phyloP scores from a whole-genome alignment of 2,888 invertebrate genomes.

The Balanococcus diminutus region DNA sequence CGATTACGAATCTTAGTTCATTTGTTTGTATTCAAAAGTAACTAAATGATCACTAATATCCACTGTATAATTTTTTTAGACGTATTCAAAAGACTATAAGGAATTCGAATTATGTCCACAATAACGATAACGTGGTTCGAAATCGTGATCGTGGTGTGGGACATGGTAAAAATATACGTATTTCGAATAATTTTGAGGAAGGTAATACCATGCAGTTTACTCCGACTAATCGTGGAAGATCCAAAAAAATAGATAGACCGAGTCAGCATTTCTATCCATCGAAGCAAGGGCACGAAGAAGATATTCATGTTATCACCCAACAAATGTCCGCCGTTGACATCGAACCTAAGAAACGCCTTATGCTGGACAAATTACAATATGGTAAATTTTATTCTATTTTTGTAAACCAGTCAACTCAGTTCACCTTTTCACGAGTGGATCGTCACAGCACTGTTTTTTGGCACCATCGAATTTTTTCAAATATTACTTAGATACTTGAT shows the following conservation, averaged over 20 bases:
- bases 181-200: not conserved
- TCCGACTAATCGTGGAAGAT: conserved; percentile 43
- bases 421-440: no score
- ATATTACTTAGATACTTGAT: no score
- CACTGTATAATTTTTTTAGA: not conserved
- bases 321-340: conserved; percentile 33
- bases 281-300: not conserved
- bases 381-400: no score
- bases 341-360: not conserved
- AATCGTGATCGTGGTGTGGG: conserved; percentile 34
- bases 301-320: conserved; percentile 15
- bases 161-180: not conserved
- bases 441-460: no score
- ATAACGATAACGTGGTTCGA: not conserved
- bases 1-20: not conserved
- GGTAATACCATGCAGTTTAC: conserved; percentile 16
- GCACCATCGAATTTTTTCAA: no score
- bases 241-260: not conserved
- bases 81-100: not conserved
- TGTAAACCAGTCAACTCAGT: no score
- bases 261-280: not conserved
- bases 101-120: not conserved
- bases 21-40: not conserved
- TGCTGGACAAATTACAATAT: not conserved
- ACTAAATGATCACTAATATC: not conserved